A percentile compares a stretch with the other conserved stretches of the same genome.
Evolutionary conservation across 1,140 invertebrate genomes (phyloP).

Genomic region (Psix sp.): DNA sequence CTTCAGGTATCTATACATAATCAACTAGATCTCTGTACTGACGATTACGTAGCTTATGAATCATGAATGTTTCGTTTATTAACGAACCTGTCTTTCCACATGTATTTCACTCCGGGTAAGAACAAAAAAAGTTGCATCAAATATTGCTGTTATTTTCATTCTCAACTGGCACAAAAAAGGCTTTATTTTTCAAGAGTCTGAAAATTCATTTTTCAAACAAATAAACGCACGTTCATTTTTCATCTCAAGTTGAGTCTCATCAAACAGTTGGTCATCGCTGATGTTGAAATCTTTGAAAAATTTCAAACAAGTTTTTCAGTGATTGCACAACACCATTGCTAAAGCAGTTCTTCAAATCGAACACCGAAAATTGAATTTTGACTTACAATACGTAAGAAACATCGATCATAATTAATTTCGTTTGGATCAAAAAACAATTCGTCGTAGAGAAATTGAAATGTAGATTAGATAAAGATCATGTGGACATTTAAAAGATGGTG

Average conservation of each 20-base stretch:
- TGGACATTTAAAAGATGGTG: no score
- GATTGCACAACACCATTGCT: slow-evolving; percentile 37
- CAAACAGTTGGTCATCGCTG: slow-evolving; percentile 14
- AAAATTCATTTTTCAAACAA: not conserved
- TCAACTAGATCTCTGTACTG: slow-evolving; percentile 51
- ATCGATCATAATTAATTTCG: no score
- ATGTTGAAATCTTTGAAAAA: slow-evolving; percentile 45
- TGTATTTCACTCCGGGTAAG: slow-evolving; percentile 4
- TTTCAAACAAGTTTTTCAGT: slow-evolving; percentile 39
- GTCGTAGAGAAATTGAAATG: no score
- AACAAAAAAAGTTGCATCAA: no score
- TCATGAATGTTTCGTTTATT: slow-evolving; percentile 30
- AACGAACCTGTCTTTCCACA: slow-evolving; percentile 29
- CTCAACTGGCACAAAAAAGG: no score
- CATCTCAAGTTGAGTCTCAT: slow-evolving; percentile 5
- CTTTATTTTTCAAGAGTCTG: not conserved
- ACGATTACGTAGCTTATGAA: slow-evolving; percentile 44
- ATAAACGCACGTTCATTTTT: slow-evolving; percentile 3
- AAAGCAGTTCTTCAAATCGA: no score
- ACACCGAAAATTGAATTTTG: no score
- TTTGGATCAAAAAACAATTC: no score
- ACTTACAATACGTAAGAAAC: no score
- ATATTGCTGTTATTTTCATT: no score
- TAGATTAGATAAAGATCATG: no score
- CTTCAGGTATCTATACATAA: slow-evolving; percentile 31